Conservation (phyloP, 1,140 invertebrate species). For the Papilio machaon region DNA sequence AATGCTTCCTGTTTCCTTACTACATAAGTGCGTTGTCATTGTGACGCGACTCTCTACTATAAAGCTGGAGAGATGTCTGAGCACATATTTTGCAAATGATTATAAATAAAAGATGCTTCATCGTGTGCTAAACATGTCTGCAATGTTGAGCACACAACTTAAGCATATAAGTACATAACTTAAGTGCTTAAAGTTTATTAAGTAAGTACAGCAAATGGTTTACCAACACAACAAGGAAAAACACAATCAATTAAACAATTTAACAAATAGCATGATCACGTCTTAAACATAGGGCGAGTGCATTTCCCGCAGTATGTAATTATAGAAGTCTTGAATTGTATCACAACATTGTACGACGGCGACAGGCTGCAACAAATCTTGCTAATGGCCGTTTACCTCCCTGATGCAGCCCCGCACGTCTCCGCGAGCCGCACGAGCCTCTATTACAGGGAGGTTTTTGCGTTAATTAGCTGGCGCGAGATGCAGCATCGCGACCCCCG, state of each 20-base stretch:
- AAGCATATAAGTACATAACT: background rate
- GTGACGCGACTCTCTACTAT: too few species aligned
- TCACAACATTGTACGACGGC: background rate
- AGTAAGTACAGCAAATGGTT: background rate
- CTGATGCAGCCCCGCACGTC: background rate
- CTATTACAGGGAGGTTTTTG: constrained; percentile 42
- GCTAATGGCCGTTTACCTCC: constrained; percentile 4
- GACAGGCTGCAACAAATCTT: background rate
- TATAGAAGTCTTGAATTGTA: background rate
- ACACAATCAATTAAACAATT: constrained; percentile 17
- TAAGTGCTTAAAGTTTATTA: constrained; percentile 1
- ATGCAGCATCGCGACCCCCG: constrained; percentile 33
- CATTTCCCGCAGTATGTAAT: background rate
- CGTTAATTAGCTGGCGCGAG: constrained; percentile 42
- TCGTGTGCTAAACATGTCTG: background rate
- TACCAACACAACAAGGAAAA: background rate
- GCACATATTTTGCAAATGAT: background rate
- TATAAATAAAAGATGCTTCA: background rate
- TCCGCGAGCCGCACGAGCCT: constrained; percentile 11
- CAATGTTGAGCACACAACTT: background rate
- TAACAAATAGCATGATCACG: background rate
- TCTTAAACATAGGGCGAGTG: background rate
- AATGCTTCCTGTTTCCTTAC: too few species aligned
- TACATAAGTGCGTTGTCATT: too few species aligned
- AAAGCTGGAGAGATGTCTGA: too few species aligned